phyloP scores from a whole-genome alignment of 2,888 invertebrate species.

The Eupsilia transversa region DNA sequence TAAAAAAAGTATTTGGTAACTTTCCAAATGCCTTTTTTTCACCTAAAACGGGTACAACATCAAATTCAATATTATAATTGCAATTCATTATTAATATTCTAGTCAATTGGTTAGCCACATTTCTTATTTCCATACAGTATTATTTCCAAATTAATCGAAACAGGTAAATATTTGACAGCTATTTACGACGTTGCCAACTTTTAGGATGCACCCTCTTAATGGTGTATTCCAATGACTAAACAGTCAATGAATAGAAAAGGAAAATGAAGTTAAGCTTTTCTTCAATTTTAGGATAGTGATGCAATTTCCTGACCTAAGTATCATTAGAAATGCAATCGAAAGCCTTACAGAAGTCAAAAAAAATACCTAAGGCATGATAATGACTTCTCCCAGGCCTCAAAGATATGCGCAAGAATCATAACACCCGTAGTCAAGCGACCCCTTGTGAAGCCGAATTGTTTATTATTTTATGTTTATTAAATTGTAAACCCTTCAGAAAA shows the following conservation, averaged over 20 bases:
- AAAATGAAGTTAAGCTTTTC: background rate
- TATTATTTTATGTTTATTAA: background rate
- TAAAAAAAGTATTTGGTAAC: too few species aligned
- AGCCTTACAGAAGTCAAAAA: background rate
- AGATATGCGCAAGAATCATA: background rate
- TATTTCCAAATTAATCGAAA: too few species aligned
- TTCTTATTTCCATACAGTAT: too few species aligned
- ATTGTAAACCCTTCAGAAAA: background rate
- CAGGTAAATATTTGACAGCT: too few species aligned
- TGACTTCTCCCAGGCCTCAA: background rate
- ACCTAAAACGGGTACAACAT: too few species aligned
- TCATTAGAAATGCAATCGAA: background rate
- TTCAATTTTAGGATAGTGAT: too few species aligned
- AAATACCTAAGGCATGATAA: background rate
- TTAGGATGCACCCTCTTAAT: too few species aligned
- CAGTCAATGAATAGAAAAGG: background rate
- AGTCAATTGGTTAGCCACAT: too few species aligned
- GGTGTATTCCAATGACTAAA: background rate
- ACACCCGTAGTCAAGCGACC: background rate
- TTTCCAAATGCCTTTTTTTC: too few species aligned
- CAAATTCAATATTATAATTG: too few species aligned
- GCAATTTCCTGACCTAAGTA: background rate
- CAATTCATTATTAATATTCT: too few species aligned
- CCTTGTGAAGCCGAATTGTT: background rate
- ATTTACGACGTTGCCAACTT: too few species aligned